Evolutionary conservation across 2,888 invertebrate species (phyloP).

Genomic region (Plebejus anna): DNA sequence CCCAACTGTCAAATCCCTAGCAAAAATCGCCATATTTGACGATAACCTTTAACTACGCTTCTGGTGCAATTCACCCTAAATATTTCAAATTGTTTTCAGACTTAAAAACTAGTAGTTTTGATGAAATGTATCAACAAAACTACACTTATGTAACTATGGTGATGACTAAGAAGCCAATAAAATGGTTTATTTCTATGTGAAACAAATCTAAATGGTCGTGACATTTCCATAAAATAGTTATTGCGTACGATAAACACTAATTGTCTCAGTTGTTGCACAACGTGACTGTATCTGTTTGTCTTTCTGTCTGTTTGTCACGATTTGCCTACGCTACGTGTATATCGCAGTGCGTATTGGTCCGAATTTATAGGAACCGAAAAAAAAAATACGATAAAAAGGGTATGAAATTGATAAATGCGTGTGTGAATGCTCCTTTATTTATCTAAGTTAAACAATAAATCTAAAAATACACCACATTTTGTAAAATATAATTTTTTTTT

Average conservation of each 20-base stretch:
- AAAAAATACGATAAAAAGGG: neutral
- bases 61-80: no score
- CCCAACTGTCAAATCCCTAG: no score
- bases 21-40: no score
- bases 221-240: slow-evolving; percentile 23
- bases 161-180: slow-evolving; percentile 10
- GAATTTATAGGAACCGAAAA: neutral
- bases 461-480: no score
- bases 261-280: slow-evolving; percentile 15
- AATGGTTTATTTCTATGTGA: slow-evolving; percentile 11
- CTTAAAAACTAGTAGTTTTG: no score
- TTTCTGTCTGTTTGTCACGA: slow-evolving; percentile 18
- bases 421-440: neutral
- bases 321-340: neutral
- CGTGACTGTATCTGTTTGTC: slow-evolving; percentile 15
- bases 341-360: neutral
- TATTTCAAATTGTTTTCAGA: no score
- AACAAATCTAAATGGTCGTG: slow-evolving; percentile 4
- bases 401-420: neutral
- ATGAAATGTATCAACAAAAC: neutral
- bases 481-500: no score
- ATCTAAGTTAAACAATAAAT: neutral
- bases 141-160: neutral
- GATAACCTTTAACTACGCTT: no score
- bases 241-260: neutral